phyloP scores from a whole-genome alignment of 2,113 vertebrate genomes.

The Jaculus jaculus region DNA sequence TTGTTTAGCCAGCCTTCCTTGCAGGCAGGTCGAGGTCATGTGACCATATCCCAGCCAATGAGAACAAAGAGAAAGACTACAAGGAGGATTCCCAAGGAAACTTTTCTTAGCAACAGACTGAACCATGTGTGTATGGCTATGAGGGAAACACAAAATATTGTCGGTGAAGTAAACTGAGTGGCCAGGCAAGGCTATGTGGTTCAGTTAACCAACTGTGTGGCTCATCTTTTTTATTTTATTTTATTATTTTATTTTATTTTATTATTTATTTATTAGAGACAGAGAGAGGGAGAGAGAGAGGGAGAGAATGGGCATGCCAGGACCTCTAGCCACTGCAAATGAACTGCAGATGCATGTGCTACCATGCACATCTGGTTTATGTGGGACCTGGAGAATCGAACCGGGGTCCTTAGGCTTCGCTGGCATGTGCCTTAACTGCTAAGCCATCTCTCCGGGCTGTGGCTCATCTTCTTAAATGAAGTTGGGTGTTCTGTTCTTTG shows the following conservation, averaged over 20 bases:
- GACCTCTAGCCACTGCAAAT: too few relatives aligned
- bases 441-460: too few relatives aligned
- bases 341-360: too few relatives aligned
- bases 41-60: neutral
- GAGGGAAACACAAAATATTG: neutral
- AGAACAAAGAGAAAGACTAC: neutral
- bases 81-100: neutral
- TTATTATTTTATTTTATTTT: too few relatives aligned
- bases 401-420: too few relatives aligned
- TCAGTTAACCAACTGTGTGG: neutral
- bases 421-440: too few relatives aligned
- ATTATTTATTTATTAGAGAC: too few relatives aligned
- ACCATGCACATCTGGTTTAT: too few relatives aligned
- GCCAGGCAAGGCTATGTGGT: neutral
- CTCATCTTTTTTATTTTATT: too few relatives aligned
- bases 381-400: too few relatives aligned
- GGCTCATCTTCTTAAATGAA: neutral
- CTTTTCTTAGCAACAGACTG: neutral
- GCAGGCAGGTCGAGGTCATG: neutral
- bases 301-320: too few relatives aligned
- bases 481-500: neutral
- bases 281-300: too few relatives aligned
- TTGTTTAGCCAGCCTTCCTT: neutral
- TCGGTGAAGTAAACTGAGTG: neutral
- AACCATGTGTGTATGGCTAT: neutral